Percentiles rank a stretch among this genome's conserved stretches.
Evolutionary conservation across 2,888 invertebrate species (phyloP).

Genomic region (Caenorhabditis sp.): DNA sequence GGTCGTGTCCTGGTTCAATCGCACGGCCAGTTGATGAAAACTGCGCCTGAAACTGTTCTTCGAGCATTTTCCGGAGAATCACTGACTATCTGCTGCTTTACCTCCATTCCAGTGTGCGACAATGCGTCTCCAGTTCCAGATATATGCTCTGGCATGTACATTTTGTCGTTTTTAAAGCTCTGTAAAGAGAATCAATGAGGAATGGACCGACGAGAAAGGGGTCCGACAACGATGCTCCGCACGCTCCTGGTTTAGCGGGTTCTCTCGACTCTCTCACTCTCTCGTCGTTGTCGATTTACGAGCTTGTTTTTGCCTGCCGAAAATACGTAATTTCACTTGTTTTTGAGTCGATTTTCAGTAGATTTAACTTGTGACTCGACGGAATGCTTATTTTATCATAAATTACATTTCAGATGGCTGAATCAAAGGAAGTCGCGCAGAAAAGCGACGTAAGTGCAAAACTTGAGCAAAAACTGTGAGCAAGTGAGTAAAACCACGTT

Average conservation of each 20-base stretch:
- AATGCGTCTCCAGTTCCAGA: slow-evolving; percentile 59
- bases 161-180: too few relatives aligned
- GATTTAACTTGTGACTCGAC: too few relatives aligned
- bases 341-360: slow-evolving; percentile 18
- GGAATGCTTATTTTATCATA: too few relatives aligned
- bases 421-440: neutral
- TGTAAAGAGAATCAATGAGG: slow-evolving; percentile 19
- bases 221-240: slow-evolving; percentile 16
- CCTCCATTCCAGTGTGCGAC: slow-evolving; percentile 32
- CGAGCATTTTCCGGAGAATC: neutral
- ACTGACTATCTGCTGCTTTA: neutral
- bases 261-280: slow-evolving; percentile 17
- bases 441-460: slow-evolving; percentile 26
- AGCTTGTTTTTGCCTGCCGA: slow-evolving; percentile 15
- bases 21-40: neutral
- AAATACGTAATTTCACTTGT: slow-evolving; percentile 8
- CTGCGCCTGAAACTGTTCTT: neutral
- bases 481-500: neutral
- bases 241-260: slow-evolving; percentile 24
- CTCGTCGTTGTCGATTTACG: slow-evolving; percentile 48
- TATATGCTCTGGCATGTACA: slow-evolving; percentile 68
- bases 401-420: slow-evolving; percentile 28
- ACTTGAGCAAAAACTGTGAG: neutral
- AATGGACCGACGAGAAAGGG: neutral
- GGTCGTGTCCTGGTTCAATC: slow-evolving; percentile 29